A percentile compares a stretch with the other conserved stretches of the same genome.
These are phyloP conservation scores for Anoplopoma fimbria DNA, from an alignment of 2,113 vertebrate genomes.

Conservation along the genomic window DNA sequence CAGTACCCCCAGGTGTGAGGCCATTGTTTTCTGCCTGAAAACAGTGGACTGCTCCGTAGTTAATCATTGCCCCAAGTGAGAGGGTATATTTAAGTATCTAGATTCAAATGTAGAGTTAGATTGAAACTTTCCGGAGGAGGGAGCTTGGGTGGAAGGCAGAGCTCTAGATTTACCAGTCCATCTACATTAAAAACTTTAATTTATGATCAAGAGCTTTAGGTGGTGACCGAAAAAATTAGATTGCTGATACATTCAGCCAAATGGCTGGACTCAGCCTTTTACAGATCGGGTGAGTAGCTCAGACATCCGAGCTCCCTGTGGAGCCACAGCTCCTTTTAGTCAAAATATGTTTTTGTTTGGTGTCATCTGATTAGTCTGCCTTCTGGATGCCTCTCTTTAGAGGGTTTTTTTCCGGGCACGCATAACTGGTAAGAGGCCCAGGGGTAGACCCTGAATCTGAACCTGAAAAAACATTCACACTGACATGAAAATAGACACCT, in stretches of 20 bases:
- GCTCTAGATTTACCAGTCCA: no score
- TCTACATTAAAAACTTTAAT: no score
- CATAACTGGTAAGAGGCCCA: not conserved
- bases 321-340: not conserved
- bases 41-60: not conserved
- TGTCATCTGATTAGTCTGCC: not conserved
- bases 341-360: not conserved
- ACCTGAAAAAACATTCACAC: not conserved
- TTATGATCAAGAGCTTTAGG: not conserved
- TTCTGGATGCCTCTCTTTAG: not conserved
- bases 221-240: not conserved
- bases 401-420: not conserved
- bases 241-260: not conserved
- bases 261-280: not conserved
- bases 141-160: no score
- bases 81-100: no score
- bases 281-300: not conserved
- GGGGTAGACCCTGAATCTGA: not conserved
- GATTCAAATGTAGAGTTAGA: not conserved
- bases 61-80: not conserved
- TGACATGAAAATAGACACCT: slow-evolving; percentile 27
- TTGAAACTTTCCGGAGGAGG: not conserved
- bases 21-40: not conserved
- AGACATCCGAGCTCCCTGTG: not conserved
- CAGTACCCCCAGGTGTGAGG: no score